phyloP scores from a whole-genome alignment of 2,113 vertebrate species.

The Chiloscyllium plagiosum region DNA sequence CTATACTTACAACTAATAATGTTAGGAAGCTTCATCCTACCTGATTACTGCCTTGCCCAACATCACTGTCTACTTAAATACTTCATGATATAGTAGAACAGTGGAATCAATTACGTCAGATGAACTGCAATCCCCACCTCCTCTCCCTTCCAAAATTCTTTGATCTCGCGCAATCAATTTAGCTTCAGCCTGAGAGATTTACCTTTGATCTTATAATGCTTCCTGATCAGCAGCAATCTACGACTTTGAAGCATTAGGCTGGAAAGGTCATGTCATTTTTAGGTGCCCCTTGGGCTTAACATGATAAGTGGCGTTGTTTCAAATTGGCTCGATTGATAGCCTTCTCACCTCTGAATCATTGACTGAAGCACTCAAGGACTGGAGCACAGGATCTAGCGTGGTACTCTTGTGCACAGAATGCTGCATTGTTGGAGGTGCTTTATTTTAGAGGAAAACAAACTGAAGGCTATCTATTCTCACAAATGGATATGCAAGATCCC shows the following conservation, averaged over 20 bases:
- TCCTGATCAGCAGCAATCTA: slow-evolving; percentile 14
- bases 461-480: no score
- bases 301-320: no score
- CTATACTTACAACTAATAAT: not conserved
- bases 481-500: no score
- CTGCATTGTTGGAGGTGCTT: no score
- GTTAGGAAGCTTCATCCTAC: not conserved
- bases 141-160: slow-evolving; percentile 7
- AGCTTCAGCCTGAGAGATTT: slow-evolving; percentile 19
- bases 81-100: not conserved
- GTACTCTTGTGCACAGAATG: not conserved
- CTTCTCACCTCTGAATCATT: not conserved
- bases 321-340: not conserved
- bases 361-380: not conserved
- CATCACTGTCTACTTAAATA: not conserved
- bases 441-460: no score
- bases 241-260: not conserved
- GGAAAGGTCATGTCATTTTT: slow-evolving; percentile 12
- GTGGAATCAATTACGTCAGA: slow-evolving; percentile 20
- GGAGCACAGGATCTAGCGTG: not conserved
- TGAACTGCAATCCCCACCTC: not conserved
- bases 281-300: not conserved
- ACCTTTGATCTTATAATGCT: slow-evolving; percentile 31
- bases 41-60: no score
- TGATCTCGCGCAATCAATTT: slow-evolving; percentile 18